Evolutionary conservation across 2,797 vertebrate genomes (phyloP), one percentile per base, ranked within the genome.

Genomic region (Hapalemur alaotrensis): DNA sequence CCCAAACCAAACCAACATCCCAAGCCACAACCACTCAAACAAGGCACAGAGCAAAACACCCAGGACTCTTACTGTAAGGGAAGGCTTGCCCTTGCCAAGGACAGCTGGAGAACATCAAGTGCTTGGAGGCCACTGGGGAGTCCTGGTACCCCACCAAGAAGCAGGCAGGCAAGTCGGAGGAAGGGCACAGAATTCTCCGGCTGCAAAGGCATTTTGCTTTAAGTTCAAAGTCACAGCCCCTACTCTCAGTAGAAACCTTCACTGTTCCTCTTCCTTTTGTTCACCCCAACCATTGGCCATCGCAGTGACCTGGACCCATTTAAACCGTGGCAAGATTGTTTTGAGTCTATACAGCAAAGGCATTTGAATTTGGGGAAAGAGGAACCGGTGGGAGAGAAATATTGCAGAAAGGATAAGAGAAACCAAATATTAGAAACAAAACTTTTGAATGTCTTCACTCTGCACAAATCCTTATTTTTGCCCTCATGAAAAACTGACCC

Each of bases 21-120:
- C 50, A 89, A 59, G 48, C 93, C 91, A 72, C 87, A 95, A 96
- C 67, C 65, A 88, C 73, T 59, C 59, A 93, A 97, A 94, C 46
- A 91, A 93, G 84, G 82, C 70, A 57, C 79, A 54, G 10, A 92
- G 61, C 35, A 54, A 87, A 85, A 87, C 10, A 57, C n/a, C 46
- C 12, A 6, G 11, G 48, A 57, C 52, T 76, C 32, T 65, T 15
- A 10, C 70, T 52, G 20, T 32, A 48, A 72, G 61, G 48, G 65
- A 57, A 75, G 50, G 83, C 32, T 35, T 0, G 20, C 18, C 48
- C 43, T 80, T 57, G 23, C 84, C 73, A n/a, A 54, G 9, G 72
- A 50, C 14, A 22, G 78, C 54, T 89, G 52, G n/a, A 50, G 78
- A 86, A 75, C 5, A 1, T 32, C 4, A 5, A 57, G 35, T 15